Percentiles rank a stretch among this genome's conserved stretches.
Evolutionary conservation across 2,888 invertebrate species (phyloP).

Genomic region (Aphrophora alni): DNA sequence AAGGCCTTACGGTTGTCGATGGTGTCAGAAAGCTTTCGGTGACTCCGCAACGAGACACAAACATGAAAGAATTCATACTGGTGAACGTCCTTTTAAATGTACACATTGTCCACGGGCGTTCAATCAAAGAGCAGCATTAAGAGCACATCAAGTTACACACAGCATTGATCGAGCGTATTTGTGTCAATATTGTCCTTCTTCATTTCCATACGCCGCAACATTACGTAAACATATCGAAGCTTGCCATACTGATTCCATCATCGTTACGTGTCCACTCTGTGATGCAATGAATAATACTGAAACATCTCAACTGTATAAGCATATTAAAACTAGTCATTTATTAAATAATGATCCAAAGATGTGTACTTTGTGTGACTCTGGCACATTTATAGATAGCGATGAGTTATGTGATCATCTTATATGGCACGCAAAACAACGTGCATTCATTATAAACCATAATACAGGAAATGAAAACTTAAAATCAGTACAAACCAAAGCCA

Average conservation of each 20-base stretch:
- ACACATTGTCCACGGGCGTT: constrained; percentile 56
- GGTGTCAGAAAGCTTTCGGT: constrained; percentile 51
- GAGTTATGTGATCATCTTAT: constrained; percentile 46
- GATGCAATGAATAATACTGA: constrained; percentile 36
- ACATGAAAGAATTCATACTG: constrained; percentile 53
- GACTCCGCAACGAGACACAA: constrained; percentile 48
- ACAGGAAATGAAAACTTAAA: neutral
- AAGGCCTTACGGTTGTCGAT: constrained; percentile 53
- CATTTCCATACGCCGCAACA: constrained; percentile 46
- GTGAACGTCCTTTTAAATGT: constrained; percentile 57
- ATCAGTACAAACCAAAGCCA: neutral
- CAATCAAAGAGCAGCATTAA: constrained; percentile 48
- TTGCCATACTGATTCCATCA: constrained; percentile 42
- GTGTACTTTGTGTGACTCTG: constrained; percentile 45
- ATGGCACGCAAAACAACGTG: constrained; percentile 46
- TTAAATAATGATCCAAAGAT: neutral
- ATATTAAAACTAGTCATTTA: constrained; percentile 40
- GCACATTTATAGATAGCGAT: constrained; percentile 40
- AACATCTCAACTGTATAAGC: constrained; percentile 37
- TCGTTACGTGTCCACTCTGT: constrained; percentile 42
- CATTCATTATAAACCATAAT: neutral
- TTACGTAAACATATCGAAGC: constrained; percentile 45
- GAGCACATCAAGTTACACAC: constrained; percentile 48
- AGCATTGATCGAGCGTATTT: constrained; percentile 44
- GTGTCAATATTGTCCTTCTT: constrained; percentile 46